phyloP scores from a whole-genome alignment of 1,140 invertebrate species.

The Paraescarpia echinospica region DNA sequence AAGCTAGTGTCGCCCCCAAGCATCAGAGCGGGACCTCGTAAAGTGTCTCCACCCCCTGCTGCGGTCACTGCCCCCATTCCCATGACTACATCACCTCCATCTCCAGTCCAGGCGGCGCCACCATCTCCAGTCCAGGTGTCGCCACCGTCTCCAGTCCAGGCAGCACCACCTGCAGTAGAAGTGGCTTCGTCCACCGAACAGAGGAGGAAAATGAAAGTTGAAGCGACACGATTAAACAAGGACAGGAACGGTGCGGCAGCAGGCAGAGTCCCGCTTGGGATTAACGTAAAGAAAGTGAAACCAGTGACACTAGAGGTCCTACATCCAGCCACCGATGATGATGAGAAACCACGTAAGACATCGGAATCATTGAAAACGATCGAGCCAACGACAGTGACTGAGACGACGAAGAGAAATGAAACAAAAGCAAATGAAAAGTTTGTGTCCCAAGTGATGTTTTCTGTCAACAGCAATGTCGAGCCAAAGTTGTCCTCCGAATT shows the following conservation, averaged over 20 bases:
- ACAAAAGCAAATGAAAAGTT: not conserved
- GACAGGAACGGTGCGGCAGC: not conserved
- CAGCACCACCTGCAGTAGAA: slow-evolving; percentile 68
- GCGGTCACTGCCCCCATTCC: not conserved
- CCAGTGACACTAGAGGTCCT: not conserved
- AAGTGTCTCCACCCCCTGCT: not conserved
- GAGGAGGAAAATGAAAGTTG: not conserved
- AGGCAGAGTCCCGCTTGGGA: not conserved
- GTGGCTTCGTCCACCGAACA: not conserved
- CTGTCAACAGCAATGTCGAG: not conserved
- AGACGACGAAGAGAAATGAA: not conserved
- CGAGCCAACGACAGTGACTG: not conserved
- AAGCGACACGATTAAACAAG: not conserved
- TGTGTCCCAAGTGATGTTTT: not conserved
- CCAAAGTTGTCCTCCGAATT: not conserved
- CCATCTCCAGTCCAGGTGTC: slow-evolving; percentile 19
- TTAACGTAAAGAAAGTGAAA: not conserved
- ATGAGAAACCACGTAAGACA: not conserved
- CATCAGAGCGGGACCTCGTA: not conserved
- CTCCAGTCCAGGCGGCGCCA: not conserved
- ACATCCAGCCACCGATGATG: not conserved
- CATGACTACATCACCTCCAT: not conserved
- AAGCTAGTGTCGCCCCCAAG: not conserved
- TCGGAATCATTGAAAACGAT: not conserved
- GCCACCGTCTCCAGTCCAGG: slow-evolving; percentile 13